Base-by-base conservation (phyloP, 2,113 vertebrate genomes). In the Nycticebus coucang region DNA sequence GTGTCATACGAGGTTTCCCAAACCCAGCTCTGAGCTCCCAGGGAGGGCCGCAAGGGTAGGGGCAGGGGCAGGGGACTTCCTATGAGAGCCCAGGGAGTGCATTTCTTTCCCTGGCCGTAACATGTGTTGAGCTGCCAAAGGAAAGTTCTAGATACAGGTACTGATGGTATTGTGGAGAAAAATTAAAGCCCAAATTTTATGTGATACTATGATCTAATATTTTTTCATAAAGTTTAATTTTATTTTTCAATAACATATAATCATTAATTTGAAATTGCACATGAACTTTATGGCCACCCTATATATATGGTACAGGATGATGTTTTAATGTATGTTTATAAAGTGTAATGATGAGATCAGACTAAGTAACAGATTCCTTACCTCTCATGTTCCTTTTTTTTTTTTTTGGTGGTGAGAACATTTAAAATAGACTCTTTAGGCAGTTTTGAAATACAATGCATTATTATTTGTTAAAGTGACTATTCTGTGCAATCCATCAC, bases 1-100 rank as follows among this genome's bases (percentile, higher is more conserved):
- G 95, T 96, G 93, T 96, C 96, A 93, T 80, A 77, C 71, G 89
- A 98, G 84, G 80, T 50, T 96, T 97, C 80, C 89, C 93, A 97
- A 96, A 86, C 87, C 85, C 86, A 95, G 68, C 77, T 92, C 81
- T 71, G 92, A 92, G 77, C 45, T 90, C 62, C 74, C 28, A 92
- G 83, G 15, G 64, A 97, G 81, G 62, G 60, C 0, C 0, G 41
- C 37, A 66, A 77, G 59, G 75, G 62, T n/a, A 41, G 41, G 41
- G 41, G 41, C 68, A 93, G 81, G 45, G 35, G 30, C 71, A 53
- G 55, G 91, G 53, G 53, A 41, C 17, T 84, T 71, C 88, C 86
- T 68, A 69, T 41, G 72, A 71, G n/a, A 86, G 30, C 10, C 5
- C 7, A 28, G 30, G 18, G 30, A 75, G n/a, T 26, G 2, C 3